Percentiles rank a stretch among this genome's conserved stretches.
phyloP scores from a whole-genome alignment of 1,140 invertebrate genomes.

The Aphis gossypii region DNA sequence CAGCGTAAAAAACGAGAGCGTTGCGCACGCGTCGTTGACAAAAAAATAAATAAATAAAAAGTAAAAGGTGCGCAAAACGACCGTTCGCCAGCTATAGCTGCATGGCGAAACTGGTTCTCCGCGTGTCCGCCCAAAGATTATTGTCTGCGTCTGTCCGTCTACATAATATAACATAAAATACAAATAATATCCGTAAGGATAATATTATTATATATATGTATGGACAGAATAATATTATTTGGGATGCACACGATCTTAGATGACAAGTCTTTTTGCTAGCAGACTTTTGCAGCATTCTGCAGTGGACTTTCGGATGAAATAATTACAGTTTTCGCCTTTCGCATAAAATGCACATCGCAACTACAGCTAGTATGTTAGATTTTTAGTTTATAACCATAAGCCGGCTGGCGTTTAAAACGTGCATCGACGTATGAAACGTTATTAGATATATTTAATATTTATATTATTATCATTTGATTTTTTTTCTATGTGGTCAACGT shows the following conservation, averaged over 20 bases:
- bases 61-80: conserved; percentile 51
- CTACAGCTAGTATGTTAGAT: background rate
- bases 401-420: background rate
- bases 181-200: background rate
- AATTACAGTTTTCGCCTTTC: background rate
- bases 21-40: conserved; percentile 33
- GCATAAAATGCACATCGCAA: no score
- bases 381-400: background rate
- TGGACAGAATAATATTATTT: background rate
- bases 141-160: conserved; percentile 9
- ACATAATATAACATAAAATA: conserved; percentile 12
- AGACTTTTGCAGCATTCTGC: background rate
- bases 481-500: no score
- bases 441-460: background rate
- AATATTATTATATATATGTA: background rate
- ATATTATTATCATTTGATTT: background rate
- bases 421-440: background rate
- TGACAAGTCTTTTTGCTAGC: background rate
- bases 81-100: background rate
- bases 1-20: conserved; percentile 47
- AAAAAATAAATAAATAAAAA: conserved; percentile 35
- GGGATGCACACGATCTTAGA: background rate
- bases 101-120: conserved; percentile 34
- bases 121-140: background rate
- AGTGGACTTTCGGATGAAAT: background rate